Base-by-base conservation (phyloP, 1,140 invertebrate genomes). In the Arctopsyche grandis region DNA sequence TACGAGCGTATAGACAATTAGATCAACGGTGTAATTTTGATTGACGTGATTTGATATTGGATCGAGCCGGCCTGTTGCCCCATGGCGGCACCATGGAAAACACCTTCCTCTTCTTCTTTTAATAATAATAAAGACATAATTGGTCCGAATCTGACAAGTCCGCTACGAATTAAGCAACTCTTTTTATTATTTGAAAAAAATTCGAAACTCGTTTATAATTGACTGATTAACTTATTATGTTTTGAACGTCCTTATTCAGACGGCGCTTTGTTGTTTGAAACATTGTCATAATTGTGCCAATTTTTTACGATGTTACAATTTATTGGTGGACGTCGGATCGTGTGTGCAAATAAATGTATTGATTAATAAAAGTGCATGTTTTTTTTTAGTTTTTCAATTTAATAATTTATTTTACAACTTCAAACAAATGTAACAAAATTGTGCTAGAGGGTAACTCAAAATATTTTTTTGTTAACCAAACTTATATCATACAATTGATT, bases 41-140 rank as follows among this genome's bases (percentile, higher is more conserved):
- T 76, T 76, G 74, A 76, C 74, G 74, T 76, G 46, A 76, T 76
- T 76, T 76, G 74, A 76, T 76, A 76, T 76, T 76, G 74, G 74
- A 58, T 46, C 46, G 16, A 71, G 4, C 38, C 16, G 38, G 0
- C 69, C 29, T 71, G 10, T 71, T 71, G 7, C 5, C 69, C 19
- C 26, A 24, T 12, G 66, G 9, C 5, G n/a, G n/a, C n/a, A n/a
- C n/a, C 12, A 69, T 14, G 69, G 26, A 22, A 71, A 26, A 71
- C 69, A 48, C 38, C 70, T 12, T 52, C 3, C 63, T 38, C 29
- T 38, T 38, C 29, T 38, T 38, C 29, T 38, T 38, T 38, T 38
- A 38, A 38, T 38, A 38, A 38, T 43, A 76, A 76, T 76, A 63
- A 29, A 44, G 74, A 44, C 56, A 44, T 76, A 76, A 76, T 76